phyloP scores from a whole-genome alignment of 1,140 invertebrate species.

The Branchinecta lynchi region DNA sequence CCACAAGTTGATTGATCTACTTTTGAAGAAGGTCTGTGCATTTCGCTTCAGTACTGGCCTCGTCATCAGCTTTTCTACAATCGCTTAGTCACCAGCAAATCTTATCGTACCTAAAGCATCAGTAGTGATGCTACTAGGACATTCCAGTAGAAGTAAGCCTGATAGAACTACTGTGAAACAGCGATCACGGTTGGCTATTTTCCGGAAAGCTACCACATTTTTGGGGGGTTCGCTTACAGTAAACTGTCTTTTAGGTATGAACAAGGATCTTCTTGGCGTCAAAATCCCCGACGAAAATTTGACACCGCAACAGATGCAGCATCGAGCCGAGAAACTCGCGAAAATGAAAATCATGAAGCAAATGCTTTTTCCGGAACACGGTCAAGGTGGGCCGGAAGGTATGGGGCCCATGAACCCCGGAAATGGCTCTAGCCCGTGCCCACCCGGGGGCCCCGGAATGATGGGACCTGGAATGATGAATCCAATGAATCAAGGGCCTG shows the following conservation, averaged over 20 bases:
- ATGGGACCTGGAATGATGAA: slow-evolving; percentile 29
- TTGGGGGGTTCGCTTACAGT: too few relatives aligned
- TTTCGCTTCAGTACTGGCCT: too few relatives aligned
- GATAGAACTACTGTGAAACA: too few relatives aligned
- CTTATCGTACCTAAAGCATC: too few relatives aligned
- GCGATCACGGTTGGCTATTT: too few relatives aligned
- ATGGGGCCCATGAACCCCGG: slow-evolving; percentile 24
- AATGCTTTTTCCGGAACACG: slow-evolving; percentile 69
- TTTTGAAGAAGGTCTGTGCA: too few relatives aligned
- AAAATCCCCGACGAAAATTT: slow-evolving; percentile 92
- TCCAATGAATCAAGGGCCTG: slow-evolving; percentile 23
- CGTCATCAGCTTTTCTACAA: too few relatives aligned
- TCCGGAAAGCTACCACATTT: too few relatives aligned
- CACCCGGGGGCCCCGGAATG: slow-evolving; percentile 20
- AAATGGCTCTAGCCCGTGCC: slow-evolving; percentile 28
- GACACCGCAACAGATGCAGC: slow-evolving; percentile 85
- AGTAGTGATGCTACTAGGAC: too few relatives aligned
- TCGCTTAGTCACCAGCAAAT: too few relatives aligned
- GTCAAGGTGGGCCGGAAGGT: slow-evolving; percentile 26
- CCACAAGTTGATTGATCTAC: too few relatives aligned
- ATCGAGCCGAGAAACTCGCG: slow-evolving; percentile 78
- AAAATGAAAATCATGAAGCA: slow-evolving; percentile 82
- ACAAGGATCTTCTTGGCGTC: slow-evolving; percentile 33
- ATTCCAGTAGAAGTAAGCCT: too few relatives aligned
- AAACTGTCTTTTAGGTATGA: neutral